Evolutionary conservation across 2,113 vertebrate species (phyloP).

Genomic region (Lichenostomus cassidix): DNA sequence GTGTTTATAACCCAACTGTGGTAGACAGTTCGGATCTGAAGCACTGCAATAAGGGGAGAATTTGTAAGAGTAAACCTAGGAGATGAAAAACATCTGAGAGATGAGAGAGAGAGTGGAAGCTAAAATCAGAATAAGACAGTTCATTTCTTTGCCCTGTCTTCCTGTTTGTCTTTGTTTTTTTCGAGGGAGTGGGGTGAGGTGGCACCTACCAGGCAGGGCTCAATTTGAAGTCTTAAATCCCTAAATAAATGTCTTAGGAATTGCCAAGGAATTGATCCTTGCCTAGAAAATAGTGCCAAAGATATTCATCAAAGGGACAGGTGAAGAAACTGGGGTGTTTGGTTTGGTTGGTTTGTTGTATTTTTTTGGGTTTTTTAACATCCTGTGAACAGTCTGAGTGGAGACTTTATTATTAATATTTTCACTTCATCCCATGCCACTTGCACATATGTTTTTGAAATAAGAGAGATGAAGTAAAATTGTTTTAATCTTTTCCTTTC

Average conservation of each 20-base stretch:
- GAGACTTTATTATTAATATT: not conserved
- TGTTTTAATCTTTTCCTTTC: not conserved
- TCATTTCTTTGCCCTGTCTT: too few species aligned
- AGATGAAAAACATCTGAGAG: not conserved
- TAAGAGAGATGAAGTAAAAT: slow-evolving; percentile 1
- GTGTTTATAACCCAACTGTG: not conserved
- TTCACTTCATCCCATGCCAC: not conserved
- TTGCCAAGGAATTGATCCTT: slow-evolving; percentile 51
- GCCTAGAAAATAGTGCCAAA: slow-evolving; percentile 11
- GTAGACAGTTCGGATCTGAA: not conserved
- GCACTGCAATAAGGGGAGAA: not conserved
- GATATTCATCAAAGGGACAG: slow-evolving; percentile 52
- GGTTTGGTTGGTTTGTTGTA: not conserved
- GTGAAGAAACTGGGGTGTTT: not conserved
- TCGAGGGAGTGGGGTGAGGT: not conserved
- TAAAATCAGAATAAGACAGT: not conserved
- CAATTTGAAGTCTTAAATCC: slow-evolving; percentile 35
- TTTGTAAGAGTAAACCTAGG: not conserved
- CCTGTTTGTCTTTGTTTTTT: not conserved
- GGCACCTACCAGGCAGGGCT: not conserved
- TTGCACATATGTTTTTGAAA: not conserved
- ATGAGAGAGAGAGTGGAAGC: not conserved
- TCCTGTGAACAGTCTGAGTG: slow-evolving; percentile 3
- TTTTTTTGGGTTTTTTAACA: not conserved
- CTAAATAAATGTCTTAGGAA: slow-evolving; percentile 58